Base-by-base conservation (phyloP, 2,113 vertebrate species). In the Galemys pyrenaicus region DNA sequence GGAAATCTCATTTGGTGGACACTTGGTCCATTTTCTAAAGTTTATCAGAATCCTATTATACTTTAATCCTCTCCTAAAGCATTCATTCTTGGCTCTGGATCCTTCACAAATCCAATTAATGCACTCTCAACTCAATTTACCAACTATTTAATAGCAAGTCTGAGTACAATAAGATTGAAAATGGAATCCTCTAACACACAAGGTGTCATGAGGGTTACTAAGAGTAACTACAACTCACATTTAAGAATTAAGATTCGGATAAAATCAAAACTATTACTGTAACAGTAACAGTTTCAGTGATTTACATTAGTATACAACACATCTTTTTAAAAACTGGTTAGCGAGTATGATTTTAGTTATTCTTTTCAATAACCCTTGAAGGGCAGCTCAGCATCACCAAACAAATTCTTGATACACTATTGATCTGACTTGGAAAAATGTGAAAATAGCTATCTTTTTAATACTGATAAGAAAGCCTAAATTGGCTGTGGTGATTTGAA, bases 101-200 rank as follows among this genome's bases (percentile, higher is more conserved):
- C 77, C 75, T 74, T 75, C 41, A 39, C 65, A 96, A 87, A 97
- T 96, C 60, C 91, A 97, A 95, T 96, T 96, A 97, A 71, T 65
- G 92, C 74, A 80, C 41, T 94, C 39, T 92, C 91, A 96, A 89
- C 60, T 96, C 94, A 73, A 91, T 96, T 96, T 95, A 80, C 54
- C 65, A 80, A 93, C 74, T 87, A 81, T 91, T 95, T 95, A 95
- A 92, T 81, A 89, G 46, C 56, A 62, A 93, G 22, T 77, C 58
- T 84, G 78, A 82, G n/a, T 89, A 81, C 54, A 92, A 54, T 51
- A 41, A 77, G 65, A 71, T 78, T 73, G 83, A 78, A 95, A 93
- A 86, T 75, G 49, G 30, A 80, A 87, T 85, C 70, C 28, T 68
- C 39, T 49, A 39, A 41, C 30, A 77, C 24, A n/a, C 5, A 81